These are phyloP conservation scores for Brassicogethes aeneus DNA, from an alignment of 2,888 invertebrate genomes.

Conservation along the genomic window DNA sequence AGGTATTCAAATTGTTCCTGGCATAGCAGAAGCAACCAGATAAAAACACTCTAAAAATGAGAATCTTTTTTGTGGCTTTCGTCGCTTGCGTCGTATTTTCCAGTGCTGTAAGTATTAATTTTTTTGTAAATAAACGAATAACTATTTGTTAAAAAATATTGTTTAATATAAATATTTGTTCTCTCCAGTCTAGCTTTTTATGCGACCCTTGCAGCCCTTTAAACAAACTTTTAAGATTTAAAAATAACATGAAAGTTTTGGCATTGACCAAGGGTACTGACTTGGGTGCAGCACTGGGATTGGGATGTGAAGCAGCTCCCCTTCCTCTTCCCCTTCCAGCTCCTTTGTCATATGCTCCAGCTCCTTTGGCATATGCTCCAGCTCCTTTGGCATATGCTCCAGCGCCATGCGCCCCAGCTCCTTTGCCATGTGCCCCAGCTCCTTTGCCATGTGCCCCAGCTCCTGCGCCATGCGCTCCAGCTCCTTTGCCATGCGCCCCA, in stretches of 20 bases:
- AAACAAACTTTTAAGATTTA: background rate
- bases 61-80: background rate
- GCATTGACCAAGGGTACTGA: too few species aligned
- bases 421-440: too few species aligned
- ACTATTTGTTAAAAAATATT: background rate
- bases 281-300: background rate
- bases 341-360: too few species aligned
- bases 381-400: too few species aligned
- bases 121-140: background rate
- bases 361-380: too few species aligned
- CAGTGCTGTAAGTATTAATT: background rate
- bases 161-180: background rate
- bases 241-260: background rate
- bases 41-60: background rate
- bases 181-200: background rate
- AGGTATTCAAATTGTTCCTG: too few species aligned
- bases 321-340: too few species aligned
- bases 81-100: background rate
- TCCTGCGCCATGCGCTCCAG: too few species aligned
- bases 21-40: too few species aligned
- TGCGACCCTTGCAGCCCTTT: background rate
- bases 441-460: too few species aligned
- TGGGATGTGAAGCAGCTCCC: background rate
- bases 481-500: too few species aligned
- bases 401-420: too few species aligned